Conservation (phyloP, 1,140 invertebrate genomes). For the Drosophila sturtevanti region DNA sequence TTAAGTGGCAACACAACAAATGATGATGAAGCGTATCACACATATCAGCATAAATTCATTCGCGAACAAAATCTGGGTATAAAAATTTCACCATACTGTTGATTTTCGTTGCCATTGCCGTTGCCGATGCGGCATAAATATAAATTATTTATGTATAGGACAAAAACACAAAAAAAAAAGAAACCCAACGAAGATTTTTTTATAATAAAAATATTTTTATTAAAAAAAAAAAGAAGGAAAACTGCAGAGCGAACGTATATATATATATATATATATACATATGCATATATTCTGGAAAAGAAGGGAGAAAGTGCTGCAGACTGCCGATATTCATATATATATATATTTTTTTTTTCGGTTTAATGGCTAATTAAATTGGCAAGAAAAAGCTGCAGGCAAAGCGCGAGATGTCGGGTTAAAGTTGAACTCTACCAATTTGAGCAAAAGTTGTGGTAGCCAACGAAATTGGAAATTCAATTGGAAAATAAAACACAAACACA, state of each 20-base stretch:
- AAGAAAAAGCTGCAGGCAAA: conserved; percentile 23
- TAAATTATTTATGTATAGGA: conserved; percentile 41
- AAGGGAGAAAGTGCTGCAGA: not conserved
- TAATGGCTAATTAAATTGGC: conserved; percentile 76
- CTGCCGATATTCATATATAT: too few species aligned
- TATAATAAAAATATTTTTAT: conserved; percentile 15
- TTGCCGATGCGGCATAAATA: conserved; percentile 47
- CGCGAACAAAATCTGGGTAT: conserved; percentile 69
- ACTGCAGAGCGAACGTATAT: not conserved
- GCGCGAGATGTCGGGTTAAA: conserved; percentile 26
- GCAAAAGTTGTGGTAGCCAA: conserved; percentile 56
- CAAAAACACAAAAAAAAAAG: conserved; percentile 32
- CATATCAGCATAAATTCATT: conserved; percentile 59
- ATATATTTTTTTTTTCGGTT: conserved; percentile 24
- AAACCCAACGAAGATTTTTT: not conserved
- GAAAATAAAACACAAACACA: conserved; percentile 40
- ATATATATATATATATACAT: too few species aligned
- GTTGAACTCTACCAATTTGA: conserved; percentile 50
- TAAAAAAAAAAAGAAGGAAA: conserved; percentile 33
- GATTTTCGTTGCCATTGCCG: conserved; percentile 56
- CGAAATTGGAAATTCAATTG: conserved; percentile 70
- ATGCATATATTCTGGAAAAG: conserved; percentile 42
- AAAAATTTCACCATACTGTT: conserved; percentile 5
- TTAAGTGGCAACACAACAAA: conserved; percentile 63
- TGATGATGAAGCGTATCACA: conserved; percentile 73